Conservation (phyloP, 1,140 invertebrate species). For the Rhizoglyphus robini region DNA sequence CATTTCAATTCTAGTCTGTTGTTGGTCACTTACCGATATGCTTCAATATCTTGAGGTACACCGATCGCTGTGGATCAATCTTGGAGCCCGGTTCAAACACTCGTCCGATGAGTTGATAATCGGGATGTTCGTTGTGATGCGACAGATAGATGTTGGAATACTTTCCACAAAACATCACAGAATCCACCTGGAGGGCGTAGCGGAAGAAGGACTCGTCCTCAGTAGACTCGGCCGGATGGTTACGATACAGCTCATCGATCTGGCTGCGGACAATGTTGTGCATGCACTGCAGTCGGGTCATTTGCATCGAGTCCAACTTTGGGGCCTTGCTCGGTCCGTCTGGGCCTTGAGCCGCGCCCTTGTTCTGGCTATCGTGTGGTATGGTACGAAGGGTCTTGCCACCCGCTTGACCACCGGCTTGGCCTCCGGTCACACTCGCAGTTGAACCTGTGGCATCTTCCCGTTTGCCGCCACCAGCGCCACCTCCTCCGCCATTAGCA, state of each 20-base stretch:
- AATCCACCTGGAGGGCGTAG: neutral
- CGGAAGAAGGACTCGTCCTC: neutral
- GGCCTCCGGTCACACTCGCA: too few species aligned
- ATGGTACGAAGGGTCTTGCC: neutral
- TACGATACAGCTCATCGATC: neutral
- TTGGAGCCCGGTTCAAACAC: neutral
- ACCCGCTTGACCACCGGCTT: too few species aligned
- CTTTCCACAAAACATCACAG: neutral
- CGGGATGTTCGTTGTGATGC: neutral
- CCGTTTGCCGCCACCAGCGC: too few species aligned
- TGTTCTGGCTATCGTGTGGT: neutral
- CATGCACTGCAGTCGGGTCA: neutral
- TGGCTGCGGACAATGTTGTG: neutral
- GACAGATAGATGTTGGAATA: conserved; percentile 3
- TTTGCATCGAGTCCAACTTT: neutral
- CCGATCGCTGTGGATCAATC: neutral
- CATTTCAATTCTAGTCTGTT: too few species aligned
- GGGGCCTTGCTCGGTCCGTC: neutral
- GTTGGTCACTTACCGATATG: too few species aligned
- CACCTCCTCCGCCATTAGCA: too few species aligned
- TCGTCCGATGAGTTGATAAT: neutral
- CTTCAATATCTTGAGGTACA: neutral
- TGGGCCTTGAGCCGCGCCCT: neutral
- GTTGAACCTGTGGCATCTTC: too few species aligned
- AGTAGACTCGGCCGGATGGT: neutral